Evolutionary conservation across 2,888 invertebrate species (phyloP), one percentile per base, ranked within the genome.

Genomic region (Drosophila tripunctata): DNA sequence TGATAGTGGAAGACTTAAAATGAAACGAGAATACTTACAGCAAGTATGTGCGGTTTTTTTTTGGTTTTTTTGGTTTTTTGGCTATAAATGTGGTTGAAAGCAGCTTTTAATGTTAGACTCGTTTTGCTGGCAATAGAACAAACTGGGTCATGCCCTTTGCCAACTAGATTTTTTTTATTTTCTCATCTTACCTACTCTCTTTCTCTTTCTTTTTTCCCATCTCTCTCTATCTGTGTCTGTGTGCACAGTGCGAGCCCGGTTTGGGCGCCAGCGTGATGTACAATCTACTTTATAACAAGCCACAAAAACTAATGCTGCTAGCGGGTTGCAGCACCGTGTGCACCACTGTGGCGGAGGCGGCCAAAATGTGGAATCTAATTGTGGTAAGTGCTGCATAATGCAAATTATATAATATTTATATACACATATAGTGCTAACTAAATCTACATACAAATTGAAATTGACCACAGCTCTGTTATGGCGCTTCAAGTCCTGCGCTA

Each of bases 341-440:
- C 89, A 99, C 99, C 17, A 98, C 99, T 40, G 98, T 99, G 10
- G 99, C 99, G 2, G 99, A 99, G 92, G 98, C 99, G 36, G 99
- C 99, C 57, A 98, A 98, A 92, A 99, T 99, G 97, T 99, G 99
- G 99, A 99, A 99, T 92, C 94, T 99, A 69, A 97, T 99, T 91
- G 99, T 99, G 93, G 99, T 99, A 92, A 94, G 96, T 17, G 14
- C 7, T 17, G 14, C 7, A 19, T 50, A 58, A 31, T 33, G 45
- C 19, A 36, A 45, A 8, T 8, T 4, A 50, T 30, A 6, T 8
- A 44, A 15, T 15, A 6, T 7, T 21, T 21, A 22, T n/a, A n/a
- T n/a, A n/a, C n/a, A n/a, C n/a, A n/a, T n/a, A n/a, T n/a, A n/a
- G n/a, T n/a, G n/a, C n/a, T n/a, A n/a, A n/a, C n/a, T n/a, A n/a